phyloP scores from a whole-genome alignment of 2,797 vertebrate genomes.

The Esox lucius region DNA sequence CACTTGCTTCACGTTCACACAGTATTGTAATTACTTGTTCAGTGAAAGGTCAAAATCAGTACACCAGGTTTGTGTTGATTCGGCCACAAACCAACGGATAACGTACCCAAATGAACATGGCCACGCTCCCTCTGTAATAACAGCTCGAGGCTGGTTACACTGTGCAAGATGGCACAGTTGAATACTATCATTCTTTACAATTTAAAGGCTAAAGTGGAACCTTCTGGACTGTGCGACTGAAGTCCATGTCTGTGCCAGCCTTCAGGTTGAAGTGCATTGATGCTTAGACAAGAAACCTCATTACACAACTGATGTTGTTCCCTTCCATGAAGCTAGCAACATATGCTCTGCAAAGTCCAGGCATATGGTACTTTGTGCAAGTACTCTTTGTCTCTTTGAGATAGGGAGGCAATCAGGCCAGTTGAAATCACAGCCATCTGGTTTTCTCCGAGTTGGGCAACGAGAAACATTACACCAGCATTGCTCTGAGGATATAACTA shows the following conservation, averaged over 20 bases:
- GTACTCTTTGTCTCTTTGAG: constrained; percentile 37
- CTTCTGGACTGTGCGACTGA: neutral
- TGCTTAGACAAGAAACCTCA: constrained; percentile 14
- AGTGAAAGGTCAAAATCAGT: neutral
- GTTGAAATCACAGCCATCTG: constrained; percentile 40
- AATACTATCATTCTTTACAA: neutral
- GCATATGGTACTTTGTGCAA: constrained; percentile 41
- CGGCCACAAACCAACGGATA: neutral
- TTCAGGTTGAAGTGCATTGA: constrained; percentile 1
- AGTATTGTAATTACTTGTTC: neutral
- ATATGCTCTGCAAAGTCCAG: constrained; percentile 29
- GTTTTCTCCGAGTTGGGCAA: constrained; percentile 12
- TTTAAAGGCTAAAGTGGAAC: neutral
- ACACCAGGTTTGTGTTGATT: neutral
- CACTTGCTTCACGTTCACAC: neutral
- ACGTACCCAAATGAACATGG: neutral
- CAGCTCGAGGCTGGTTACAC: neutral
- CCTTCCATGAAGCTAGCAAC: constrained; percentile 22
- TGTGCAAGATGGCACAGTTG: neutral
- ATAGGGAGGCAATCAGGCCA: constrained; percentile 30
- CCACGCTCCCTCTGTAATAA: neutral
- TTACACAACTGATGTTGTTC: constrained; percentile 18
- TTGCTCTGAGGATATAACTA: no score
- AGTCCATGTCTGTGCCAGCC: neutral
- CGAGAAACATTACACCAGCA: neutral